Evolutionary conservation across 2,113 vertebrate genomes (phyloP), one percentile per base, ranked within the genome.

Genomic region (Scomber japonicus): DNA sequence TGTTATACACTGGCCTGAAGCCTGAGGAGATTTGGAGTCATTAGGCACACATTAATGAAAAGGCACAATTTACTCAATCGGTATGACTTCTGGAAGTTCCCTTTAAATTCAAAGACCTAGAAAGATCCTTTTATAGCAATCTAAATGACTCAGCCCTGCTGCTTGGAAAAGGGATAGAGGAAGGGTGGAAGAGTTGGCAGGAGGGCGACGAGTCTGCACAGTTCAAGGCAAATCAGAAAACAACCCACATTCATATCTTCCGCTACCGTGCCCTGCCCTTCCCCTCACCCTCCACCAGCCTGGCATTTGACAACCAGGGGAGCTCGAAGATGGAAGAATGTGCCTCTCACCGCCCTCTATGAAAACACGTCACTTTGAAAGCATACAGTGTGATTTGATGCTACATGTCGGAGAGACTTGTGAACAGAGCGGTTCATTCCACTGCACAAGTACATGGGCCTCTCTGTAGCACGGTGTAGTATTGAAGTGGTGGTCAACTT

Each of bases 301-400:
- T 62, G 72, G 78, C 66, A 71, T 2, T 57, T 27, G 9, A 31
- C 51, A 68, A 40, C 45, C 65, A 67, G 40, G 69, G 44, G 24
- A 81, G 62, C 60, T 56, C 44, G 21, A 82, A 71, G 78, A 45
- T 72, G 68, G 75, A 92, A 78, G 81, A 92, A 88, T 90, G 89
- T 53, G 59, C 55, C 78, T 76, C 60, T 85, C 50, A 15, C 66
- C 17, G 2, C 75, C 83, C 80, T 83, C 78, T 71, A 49, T 83
- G 75, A 91, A 88, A 92, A 84, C 84, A 76, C 70, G 80, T 84
- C 83, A 83, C 62, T 48, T n/a, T 71, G 53, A 78, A 90, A 81
- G 78, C 69, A 78, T 66, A 80, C 82, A 76, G 74, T 40, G 82
- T 40, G 82, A 85, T 88, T 81, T 90, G 73, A 85, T 75, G 86